Conservation (phyloP, 2,888 invertebrate genomes). For the Lasioglossum malachurum region DNA sequence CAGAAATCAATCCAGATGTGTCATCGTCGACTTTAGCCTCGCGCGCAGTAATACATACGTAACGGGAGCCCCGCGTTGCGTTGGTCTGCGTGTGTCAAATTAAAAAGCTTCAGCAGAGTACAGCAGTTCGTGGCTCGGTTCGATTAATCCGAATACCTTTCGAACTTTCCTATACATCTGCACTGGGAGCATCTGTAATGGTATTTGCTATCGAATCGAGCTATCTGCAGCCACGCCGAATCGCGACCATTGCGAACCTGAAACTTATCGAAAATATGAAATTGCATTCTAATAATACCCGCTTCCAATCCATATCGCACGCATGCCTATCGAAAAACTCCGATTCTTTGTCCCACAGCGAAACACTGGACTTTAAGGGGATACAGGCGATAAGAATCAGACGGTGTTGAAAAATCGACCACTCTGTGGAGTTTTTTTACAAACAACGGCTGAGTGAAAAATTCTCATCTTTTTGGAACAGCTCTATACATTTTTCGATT, state of each 20-base stretch:
- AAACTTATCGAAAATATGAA: neutral
- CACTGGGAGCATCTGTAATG: neutral
- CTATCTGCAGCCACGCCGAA: neutral
- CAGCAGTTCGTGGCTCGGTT: neutral
- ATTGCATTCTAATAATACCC: neutral
- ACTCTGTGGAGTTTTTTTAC: too few species aligned
- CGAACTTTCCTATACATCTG: neutral
- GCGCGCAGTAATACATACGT: slow-evolving; percentile 47
- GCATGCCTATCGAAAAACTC: neutral
- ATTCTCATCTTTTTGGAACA: too few species aligned
- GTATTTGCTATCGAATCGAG: neutral
- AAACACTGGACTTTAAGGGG: neutral
- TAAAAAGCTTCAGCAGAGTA: slow-evolving; percentile 21
- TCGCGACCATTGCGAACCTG: neutral
- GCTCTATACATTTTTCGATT: too few species aligned
- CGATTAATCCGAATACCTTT: slow-evolving; percentile 12
- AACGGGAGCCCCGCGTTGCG: neutral
- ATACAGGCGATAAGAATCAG: neutral
- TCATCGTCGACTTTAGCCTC: slow-evolving; percentile 65
- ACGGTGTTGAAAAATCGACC: too few species aligned
- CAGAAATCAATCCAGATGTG: slow-evolving; percentile 66
- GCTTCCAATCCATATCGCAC: neutral
- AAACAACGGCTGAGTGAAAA: too few species aligned
- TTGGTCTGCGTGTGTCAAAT: slow-evolving; percentile 32
- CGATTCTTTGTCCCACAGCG: neutral